Percentiles rank a stretch among this genome's conserved stretches.
Conservation (phyloP, 2,888 invertebrate species). For the Andricus quercusramuli region DNA sequence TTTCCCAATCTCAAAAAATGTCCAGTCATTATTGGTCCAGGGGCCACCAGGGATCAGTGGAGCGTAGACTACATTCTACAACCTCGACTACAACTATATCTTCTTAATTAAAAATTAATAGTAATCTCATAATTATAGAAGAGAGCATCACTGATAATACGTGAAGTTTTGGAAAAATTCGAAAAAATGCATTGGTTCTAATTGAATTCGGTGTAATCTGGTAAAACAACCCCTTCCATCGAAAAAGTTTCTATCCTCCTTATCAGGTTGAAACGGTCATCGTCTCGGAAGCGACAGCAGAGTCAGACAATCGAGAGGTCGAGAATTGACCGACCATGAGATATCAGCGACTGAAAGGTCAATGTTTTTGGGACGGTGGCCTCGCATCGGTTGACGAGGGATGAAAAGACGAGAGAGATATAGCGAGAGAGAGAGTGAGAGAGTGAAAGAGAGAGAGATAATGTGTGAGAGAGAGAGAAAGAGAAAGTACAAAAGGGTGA, state of each 20-base stretch:
- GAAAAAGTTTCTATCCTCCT: slow-evolving; percentile 25
- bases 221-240: not conserved
- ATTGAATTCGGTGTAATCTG: not conserved
- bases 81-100: too few species aligned
- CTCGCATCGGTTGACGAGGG: slow-evolving; percentile 48
- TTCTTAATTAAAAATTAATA: too few species aligned
- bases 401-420: slow-evolving; percentile 45
- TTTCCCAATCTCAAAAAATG: too few species aligned
- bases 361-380: slow-evolving; percentile 58
- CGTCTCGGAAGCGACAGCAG: slow-evolving; percentile 28
- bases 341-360: slow-evolving; percentile 53
- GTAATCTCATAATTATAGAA: not conserved
- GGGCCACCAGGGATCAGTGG: too few species aligned
- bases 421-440: slow-evolving; percentile 57
- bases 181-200: not conserved
- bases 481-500: slow-evolving; percentile 16
- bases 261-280: slow-evolving; percentile 22
- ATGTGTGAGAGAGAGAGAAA: slow-evolving; percentile 17
- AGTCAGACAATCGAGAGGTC: slow-evolving; percentile 47
- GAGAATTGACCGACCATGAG: slow-evolving; percentile 56
- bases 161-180: not conserved
- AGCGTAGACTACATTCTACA: too few species aligned
- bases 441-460: slow-evolving; percentile 40
- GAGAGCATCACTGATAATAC: not conserved
- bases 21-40: too few species aligned